phyloP scores from a whole-genome alignment of 2,113 vertebrate genomes.

The Melospiza melodia region DNA sequence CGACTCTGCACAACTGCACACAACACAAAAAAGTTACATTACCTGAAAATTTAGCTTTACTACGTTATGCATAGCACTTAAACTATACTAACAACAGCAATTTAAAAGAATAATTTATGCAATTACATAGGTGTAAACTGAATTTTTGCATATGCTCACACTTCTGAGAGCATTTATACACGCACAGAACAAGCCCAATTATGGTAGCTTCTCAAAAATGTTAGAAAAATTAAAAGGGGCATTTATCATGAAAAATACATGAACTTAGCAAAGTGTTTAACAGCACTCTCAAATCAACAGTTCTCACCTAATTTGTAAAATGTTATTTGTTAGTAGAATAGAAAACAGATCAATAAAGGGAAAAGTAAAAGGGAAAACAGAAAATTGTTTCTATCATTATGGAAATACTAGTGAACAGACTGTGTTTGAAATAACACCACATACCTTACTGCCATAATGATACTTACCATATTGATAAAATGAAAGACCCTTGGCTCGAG shows the following conservation, averaged over 20 bases:
- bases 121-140: background rate
- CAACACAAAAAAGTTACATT: background rate
- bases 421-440: constrained; percentile 36
- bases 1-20: constrained; percentile 90
- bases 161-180: background rate
- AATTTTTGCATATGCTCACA: background rate
- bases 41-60: background rate
- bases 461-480: constrained; percentile 96
- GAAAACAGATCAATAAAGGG: background rate
- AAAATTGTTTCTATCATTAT: background rate
- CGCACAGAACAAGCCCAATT: background rate
- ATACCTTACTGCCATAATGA: constrained; percentile 79
- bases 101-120: background rate
- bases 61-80: background rate
- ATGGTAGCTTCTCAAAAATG: background rate
- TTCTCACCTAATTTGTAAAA: background rate
- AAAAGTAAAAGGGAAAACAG: background rate
- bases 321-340: background rate
- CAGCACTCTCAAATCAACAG: background rate
- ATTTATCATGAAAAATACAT: background rate
- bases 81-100: background rate
- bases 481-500: constrained; percentile 81
- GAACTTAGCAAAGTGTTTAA: background rate
- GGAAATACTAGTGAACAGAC: background rate
- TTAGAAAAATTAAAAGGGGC: background rate